Evolutionary conservation across 2,113 vertebrate genomes (phyloP), one percentile per base, ranked within the genome.

Genomic region (Sceloporus undulatus): DNA sequence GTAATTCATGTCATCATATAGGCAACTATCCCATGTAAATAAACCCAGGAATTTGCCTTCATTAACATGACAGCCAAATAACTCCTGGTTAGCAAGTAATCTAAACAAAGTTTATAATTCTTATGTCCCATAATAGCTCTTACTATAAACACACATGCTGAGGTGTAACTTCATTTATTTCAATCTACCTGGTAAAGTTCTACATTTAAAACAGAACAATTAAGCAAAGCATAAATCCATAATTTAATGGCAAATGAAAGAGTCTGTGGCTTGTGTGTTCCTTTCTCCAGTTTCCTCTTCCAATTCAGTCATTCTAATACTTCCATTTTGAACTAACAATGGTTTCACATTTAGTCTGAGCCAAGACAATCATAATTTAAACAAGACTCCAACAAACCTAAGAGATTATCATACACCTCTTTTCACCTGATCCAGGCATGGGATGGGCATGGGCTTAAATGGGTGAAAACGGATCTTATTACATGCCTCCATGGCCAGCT

Each of bases 1-100:
- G 25, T 40, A 70, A 29, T 86, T 78, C 42, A 27, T 34, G 21
- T 85, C 83, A 54, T 21, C 62, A 29, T 78, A 52, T 54, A 79
- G 85, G 62, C 62, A 16, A 52, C 40, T 9, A 16, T 86, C 29
- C 65, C n/a, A 42, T 68, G 76, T 86, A 86, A 86, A 86, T 68
- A 68, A 86, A 5, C 48, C 38, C n/a, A 86, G 70, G 42, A 86
- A 86, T 79, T 79, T 68, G 9, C 18, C 19, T 77, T 78, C 75
- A 59, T 85, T 76, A 76, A 62, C 14, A 5, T 68, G 65, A 70
- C 38, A 70, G 7, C 1, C 23, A 85, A 75, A 59, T 54, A 86
- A 79, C 52, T 86, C 34, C 76, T 62, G 83, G 8, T 85, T 75
- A 75, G 13, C 71, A 85, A 85, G 83, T 29, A 75, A 38, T 74